A percentile compares a stretch with the other conserved stretches of the same genome.
Evolutionary conservation across 2,113 vertebrate genomes (phyloP).

Genomic region (Labeo catla): DNA sequence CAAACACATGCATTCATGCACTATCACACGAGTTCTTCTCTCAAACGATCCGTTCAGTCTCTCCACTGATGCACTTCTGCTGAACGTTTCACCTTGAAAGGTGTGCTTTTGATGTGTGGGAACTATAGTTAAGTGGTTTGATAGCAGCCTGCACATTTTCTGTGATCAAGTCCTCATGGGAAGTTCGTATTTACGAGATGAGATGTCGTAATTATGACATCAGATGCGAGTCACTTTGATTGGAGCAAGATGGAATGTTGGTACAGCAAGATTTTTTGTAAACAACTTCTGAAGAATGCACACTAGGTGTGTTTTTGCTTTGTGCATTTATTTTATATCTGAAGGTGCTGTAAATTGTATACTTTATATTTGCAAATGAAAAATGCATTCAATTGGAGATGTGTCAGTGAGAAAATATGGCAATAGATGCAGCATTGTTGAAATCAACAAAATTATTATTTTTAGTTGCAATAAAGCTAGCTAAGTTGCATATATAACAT

Average conservation of each 20-base stretch:
- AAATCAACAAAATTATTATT: too few relatives aligned
- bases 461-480: too few relatives aligned
- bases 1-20: conserved; percentile 1
- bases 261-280: background rate
- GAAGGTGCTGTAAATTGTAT: background rate
- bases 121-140: background rate
- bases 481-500: too few relatives aligned
- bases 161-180: background rate
- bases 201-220: background rate
- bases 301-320: background rate
- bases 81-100: conserved; percentile 18
- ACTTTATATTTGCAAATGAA: background rate
- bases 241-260: background rate
- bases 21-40: background rate
- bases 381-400: too few relatives aligned
- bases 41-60: background rate
- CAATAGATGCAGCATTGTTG: too few relatives aligned
- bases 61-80: background rate
- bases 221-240: background rate
- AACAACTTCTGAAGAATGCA: background rate
- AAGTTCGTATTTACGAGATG: background rate
- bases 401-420: too few relatives aligned
- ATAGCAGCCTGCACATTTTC: background rate
- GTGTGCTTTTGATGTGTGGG: background rate
- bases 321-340: background rate